Percentiles rank a stretch among this genome's conserved stretches.
Evolutionary conservation across 2,113 vertebrate species (phyloP).

Genomic region (Cottus gobio): DNA sequence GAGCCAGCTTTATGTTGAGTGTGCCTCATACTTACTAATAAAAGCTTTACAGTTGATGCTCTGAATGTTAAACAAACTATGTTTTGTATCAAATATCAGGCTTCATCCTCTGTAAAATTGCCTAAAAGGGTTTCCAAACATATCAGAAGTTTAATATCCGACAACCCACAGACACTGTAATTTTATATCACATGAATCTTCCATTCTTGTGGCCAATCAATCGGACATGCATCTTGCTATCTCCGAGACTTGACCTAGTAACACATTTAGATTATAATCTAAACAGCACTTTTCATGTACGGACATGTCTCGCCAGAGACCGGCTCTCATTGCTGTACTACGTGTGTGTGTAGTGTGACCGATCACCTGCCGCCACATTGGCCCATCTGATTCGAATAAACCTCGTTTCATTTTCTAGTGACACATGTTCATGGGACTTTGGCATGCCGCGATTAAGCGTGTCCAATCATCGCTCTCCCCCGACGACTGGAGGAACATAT

Average conservation of each 20-base stretch:
- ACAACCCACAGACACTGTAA: conserved; percentile 11
- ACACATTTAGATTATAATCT: conserved; percentile 52
- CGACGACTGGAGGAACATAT: conserved; percentile 13
- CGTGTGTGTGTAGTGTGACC: conserved; percentile 7
- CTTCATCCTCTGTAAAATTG: background rate
- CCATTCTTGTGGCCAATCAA: conserved; percentile 39
- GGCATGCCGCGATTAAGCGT: background rate
- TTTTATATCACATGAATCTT: conserved; percentile 27
- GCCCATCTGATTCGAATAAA: conserved; percentile 7
- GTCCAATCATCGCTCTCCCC: conserved; percentile 2
- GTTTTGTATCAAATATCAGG: conserved; percentile 1
- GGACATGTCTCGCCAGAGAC: conserved; percentile 10
- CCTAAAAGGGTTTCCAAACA: background rate
- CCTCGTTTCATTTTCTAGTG: conserved; percentile 40
- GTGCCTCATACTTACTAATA: background rate
- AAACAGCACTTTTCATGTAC: conserved; percentile 22
- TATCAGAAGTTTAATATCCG: conserved; percentile 10
- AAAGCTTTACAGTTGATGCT: background rate
- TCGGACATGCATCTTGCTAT: conserved; percentile 36
- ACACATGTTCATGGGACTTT: conserved; percentile 14
- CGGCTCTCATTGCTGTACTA: background rate
- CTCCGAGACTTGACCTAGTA: conserved; percentile 50
- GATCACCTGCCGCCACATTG: background rate
- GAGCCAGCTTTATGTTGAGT: background rate
- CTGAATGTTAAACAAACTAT: background rate